Conservation (phyloP, 2,888 invertebrate species). For the Teleiodes luculella region DNA sequence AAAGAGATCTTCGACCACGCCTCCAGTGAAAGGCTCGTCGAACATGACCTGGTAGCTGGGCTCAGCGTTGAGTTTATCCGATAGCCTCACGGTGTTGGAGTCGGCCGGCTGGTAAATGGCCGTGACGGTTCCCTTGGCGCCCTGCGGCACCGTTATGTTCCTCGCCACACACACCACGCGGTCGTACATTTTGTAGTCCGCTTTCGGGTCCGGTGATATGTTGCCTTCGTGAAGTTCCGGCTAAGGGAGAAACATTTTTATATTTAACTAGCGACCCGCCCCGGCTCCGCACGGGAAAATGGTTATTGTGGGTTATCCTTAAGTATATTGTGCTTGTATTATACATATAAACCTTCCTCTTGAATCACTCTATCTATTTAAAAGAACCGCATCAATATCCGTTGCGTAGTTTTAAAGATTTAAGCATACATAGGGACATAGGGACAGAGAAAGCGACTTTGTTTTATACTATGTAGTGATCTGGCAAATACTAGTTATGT, state of each 20-base stretch:
- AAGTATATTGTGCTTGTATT: too few species aligned
- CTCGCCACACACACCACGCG: slow-evolving; percentile 88
- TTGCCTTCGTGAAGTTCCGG: slow-evolving; percentile 74
- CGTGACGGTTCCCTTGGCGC: slow-evolving; percentile 91
- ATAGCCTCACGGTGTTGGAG: slow-evolving; percentile 67
- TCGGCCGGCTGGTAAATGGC: slow-evolving; percentile 70
- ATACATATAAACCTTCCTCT: too few species aligned
- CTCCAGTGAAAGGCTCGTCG: slow-evolving; percentile 10
- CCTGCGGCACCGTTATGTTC: slow-evolving; percentile 88
- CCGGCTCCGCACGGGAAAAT: too few species aligned
- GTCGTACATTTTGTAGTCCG: slow-evolving; percentile 86
- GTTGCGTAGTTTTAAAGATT: too few species aligned
- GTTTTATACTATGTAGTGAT: too few species aligned
- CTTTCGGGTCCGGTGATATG: slow-evolving; percentile 82
- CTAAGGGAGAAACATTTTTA: slow-evolving; percentile 37
- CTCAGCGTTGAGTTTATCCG: slow-evolving; percentile 74
- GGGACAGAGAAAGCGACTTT: too few species aligned
- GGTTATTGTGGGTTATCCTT: too few species aligned
- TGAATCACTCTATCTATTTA: too few species aligned
- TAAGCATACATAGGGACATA: too few species aligned
- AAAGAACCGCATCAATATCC: too few species aligned
- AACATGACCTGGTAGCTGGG: slow-evolving; percentile 45
- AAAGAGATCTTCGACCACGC: slow-evolving; percentile 9
- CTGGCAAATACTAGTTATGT: too few species aligned
- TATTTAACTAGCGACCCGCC: too few species aligned